A percentile compares a stretch with the other conserved stretches of the same genome.
phyloP scores from a whole-genome alignment of 2,888 invertebrate genomes.

The Caenorhabditis imperialis region DNA sequence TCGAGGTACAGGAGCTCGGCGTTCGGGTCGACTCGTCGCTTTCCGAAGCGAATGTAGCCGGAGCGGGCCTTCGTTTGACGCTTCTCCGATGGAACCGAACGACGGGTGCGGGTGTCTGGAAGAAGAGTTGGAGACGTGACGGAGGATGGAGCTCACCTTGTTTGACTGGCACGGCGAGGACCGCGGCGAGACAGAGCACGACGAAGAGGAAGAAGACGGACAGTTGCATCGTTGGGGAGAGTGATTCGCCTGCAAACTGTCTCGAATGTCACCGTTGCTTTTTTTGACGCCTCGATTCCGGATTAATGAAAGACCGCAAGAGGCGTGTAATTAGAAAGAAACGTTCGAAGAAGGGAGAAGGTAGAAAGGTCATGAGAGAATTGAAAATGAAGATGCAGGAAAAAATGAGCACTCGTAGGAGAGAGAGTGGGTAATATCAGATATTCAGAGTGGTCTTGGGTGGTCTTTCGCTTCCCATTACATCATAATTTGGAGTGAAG shows the following conservation, averaged over 20 bases:
- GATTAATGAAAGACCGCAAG: slow-evolving; percentile 3
- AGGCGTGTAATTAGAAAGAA: slow-evolving; percentile 40
- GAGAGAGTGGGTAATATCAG: slow-evolving; percentile 24
- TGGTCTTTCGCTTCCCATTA: too few species aligned
- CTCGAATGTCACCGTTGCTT: too few species aligned
- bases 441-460: slow-evolving; percentile 19
- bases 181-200: slow-evolving; percentile 46
- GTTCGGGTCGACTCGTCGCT: slow-evolving; percentile 56
- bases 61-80: slow-evolving; percentile 49
- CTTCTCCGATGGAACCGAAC: slow-evolving; percentile 35
- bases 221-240: slow-evolving; percentile 46
- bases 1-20: slow-evolving; percentile 59
- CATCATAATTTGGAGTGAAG: too few species aligned
- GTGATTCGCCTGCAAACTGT: slow-evolving; percentile 30
- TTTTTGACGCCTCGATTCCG: slow-evolving; percentile 1
- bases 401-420: background rate
- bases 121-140: too few species aligned
- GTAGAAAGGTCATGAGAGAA: slow-evolving; percentile 29
- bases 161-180: slow-evolving; percentile 29
- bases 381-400: slow-evolving; percentile 12
- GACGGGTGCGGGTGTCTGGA: slow-evolving; percentile 30
- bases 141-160: slow-evolving; percentile 39
- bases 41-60: slow-evolving; percentile 60
- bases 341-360: background rate
- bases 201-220: slow-evolving; percentile 29